Conservation (phyloP, 2,113 vertebrate genomes). For the Myotis davidii region DNA sequence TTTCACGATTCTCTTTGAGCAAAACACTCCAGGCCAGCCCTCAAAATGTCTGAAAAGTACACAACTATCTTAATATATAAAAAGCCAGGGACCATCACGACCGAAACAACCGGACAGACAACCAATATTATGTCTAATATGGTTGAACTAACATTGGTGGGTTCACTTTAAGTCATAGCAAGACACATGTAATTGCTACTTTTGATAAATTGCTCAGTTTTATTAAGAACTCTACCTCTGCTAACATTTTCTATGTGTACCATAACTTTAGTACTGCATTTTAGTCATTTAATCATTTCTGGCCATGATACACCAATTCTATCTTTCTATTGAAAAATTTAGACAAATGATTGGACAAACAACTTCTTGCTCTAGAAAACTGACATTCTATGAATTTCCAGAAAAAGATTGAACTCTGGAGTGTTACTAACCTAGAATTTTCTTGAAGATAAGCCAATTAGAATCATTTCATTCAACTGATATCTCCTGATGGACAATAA, state of each 20-base stretch:
- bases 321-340: background rate
- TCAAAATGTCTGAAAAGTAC: background rate
- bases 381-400: background rate
- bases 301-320: background rate
- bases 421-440: background rate
- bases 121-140: background rate
- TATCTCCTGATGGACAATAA: background rate
- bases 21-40: background rate
- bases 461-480: background rate
- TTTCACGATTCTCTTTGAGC: background rate
- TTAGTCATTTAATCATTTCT: background rate
- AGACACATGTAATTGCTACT: background rate
- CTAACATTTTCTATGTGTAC: background rate
- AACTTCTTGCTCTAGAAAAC: background rate
- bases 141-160: background rate
- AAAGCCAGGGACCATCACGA: too few species aligned
- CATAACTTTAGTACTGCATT: background rate
- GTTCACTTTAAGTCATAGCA: background rate
- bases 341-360: background rate
- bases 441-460: background rate
- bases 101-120: too few species aligned
- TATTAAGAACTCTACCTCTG: background rate
- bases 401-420: background rate
- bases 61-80: too few species aligned
- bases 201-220: background rate